Base-by-base conservation (phyloP, 2,888 invertebrate species). In the Lymantria monacha region DNA sequence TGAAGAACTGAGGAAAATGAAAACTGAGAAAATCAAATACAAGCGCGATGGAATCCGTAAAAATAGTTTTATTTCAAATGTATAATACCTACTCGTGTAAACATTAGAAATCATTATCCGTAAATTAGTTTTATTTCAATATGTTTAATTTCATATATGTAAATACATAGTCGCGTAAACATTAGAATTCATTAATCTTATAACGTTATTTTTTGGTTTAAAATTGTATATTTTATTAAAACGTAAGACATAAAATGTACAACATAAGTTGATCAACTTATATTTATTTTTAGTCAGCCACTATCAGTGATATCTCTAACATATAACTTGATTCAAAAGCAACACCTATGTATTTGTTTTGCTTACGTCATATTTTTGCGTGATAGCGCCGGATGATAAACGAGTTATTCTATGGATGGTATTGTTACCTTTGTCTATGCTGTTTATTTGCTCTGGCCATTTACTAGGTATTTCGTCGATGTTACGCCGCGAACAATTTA, bases 401-500 rank as follows among this genome's bases (percentile, higher is more conserved):
- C 57, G 52, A 59, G 50, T 59, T 54, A 10, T 50, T 60, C 61
- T 61, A 48, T 58, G 30, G 15, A 3, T 51, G 12, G 44, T 22
- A 9, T 42, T 42, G 58, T 78, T 85, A 90, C 90, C 90, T 85
- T 84, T 79, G 69, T 81, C 70, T 63, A 81, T 66, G 59, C 70
- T 74, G 64, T 74, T 70, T 57, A 88, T 73, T 71, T 77, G 73
- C 53, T 76, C 74, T 36, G 90, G 85, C 90, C 88, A 90, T 57
- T 58, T 63, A 52, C 63, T 63, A 12, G 89, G 87, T 48, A 89
- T 76, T 38, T 59, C 69, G 52, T 74, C 68, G 54, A 88, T 76
- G 59, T 76, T 72, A 13, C 89, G 81, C 31, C 86, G 76, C 48
- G 91, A 89, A 67, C 91, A 91, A 70, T 91, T 90, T 46, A 90